Evolutionary conservation across 2,113 vertebrate genomes (phyloP).

Genomic region (Sorex araneus): DNA sequence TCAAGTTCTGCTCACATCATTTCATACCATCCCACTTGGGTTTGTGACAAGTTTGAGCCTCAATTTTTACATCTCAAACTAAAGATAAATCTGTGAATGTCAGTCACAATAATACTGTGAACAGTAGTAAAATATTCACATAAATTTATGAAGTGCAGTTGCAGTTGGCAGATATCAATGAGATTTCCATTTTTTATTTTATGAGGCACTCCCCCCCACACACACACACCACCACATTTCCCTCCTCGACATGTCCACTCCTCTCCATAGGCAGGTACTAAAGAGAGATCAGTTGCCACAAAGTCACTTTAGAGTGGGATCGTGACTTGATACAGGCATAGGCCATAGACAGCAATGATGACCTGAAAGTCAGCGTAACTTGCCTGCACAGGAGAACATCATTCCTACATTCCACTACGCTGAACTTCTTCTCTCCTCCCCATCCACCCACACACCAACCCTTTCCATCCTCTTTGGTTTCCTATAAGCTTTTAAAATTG

Average conservation of each 20-base stretch:
- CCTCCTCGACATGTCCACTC: background rate
- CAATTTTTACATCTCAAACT: background rate
- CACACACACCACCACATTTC: too few species aligned
- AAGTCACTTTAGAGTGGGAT: background rate
- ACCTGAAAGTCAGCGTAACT: background rate
- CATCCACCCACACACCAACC: too few species aligned
- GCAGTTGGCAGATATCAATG: background rate
- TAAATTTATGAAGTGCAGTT: background rate
- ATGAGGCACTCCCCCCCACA: too few species aligned
- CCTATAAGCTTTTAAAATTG: background rate
- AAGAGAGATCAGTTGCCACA: background rate
- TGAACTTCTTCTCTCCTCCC: background rate
- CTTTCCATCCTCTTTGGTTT: background rate
- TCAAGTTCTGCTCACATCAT: background rate
- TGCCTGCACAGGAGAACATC: background rate
- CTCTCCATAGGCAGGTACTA: background rate
- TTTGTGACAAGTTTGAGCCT: background rate
- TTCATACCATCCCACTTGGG: background rate
- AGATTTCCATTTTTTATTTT: background rate
- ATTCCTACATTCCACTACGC: background rate
- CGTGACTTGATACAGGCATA: background rate
- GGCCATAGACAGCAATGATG: background rate
- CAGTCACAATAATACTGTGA: background rate
- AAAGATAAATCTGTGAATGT: background rate
- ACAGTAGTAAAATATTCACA: background rate